phyloP scores from a whole-genome alignment of 2,797 vertebrate genomes.

The Carapus acus region DNA sequence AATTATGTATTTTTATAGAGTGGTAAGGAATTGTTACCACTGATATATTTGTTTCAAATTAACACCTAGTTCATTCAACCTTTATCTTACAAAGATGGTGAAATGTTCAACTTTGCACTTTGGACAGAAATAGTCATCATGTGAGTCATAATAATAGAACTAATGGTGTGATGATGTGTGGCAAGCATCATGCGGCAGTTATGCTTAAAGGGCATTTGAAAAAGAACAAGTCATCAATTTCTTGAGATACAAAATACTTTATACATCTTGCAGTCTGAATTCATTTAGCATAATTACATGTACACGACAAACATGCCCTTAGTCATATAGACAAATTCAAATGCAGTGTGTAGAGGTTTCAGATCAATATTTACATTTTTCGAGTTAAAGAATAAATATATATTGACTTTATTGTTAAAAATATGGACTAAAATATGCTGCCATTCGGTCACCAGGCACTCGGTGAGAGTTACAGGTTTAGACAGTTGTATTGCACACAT shows the following conservation, averaged over 20 bases:
- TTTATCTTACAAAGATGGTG: too few species aligned
- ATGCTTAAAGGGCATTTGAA: conserved; percentile 13
- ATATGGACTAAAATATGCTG: conserved; percentile 52
- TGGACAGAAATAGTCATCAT: too few species aligned
- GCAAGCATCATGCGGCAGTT: neutral
- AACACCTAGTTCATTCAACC: too few species aligned
- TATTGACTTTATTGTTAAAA: conserved; percentile 46
- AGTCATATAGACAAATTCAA: conserved; percentile 29
- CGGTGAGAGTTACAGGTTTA: neutral
- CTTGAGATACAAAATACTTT: conserved; percentile 70
- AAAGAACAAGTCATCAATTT: neutral
- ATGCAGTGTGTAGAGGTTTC: conserved; percentile 32
- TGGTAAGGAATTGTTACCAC: too few species aligned
- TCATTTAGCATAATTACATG: conserved; percentile 47
- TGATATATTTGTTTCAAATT: too few species aligned
- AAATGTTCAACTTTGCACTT: too few species aligned
- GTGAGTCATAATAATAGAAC: too few species aligned
- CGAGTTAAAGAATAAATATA: conserved; percentile 70
- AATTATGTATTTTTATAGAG: too few species aligned
- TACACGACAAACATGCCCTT: conserved; percentile 28
- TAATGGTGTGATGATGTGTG: too few species aligned
- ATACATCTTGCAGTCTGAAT: conserved; percentile 69
- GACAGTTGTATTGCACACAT: neutral
- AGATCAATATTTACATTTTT: conserved; percentile 63
- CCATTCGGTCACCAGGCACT: conserved; percentile 45